Percentiles rank a stretch among this genome's conserved stretches.
These are phyloP conservation scores for Schizaphis graminum DNA, from an alignment of 2,888 invertebrate species.

Conservation along the genomic window DNA sequence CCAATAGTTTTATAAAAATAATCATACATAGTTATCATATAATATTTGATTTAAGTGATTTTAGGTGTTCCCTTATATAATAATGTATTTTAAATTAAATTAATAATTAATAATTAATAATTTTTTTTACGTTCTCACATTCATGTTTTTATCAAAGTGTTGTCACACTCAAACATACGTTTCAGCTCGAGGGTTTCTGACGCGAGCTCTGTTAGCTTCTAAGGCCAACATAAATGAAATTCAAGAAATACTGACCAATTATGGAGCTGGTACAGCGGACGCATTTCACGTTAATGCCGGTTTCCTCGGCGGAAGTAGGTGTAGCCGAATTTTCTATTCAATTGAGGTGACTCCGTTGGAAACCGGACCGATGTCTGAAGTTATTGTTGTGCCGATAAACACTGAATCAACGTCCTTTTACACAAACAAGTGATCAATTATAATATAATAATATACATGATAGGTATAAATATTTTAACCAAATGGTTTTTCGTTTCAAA, in stretches of 20 bases:
- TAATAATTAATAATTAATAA: too few relatives aligned
- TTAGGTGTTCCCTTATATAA: neutral
- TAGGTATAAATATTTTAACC: neutral
- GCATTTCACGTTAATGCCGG: constrained; percentile 89
- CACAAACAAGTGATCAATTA: constrained; percentile 79
- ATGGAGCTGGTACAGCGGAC: constrained; percentile 84
- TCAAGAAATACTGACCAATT: constrained; percentile 80
- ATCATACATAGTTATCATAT: neutral
- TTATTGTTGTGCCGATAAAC: constrained; percentile 76
- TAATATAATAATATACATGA: neutral
- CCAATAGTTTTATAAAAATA: neutral
- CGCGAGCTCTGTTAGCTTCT: constrained; percentile 81
- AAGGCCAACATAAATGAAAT: constrained; percentile 76
- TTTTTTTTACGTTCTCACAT: neutral
- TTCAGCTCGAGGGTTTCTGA: constrained; percentile 84
- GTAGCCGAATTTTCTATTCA: constrained; percentile 81
- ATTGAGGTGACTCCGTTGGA: constrained; percentile 83
- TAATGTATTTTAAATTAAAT: neutral
- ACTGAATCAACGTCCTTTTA: constrained; percentile 80
- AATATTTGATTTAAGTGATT: neutral
- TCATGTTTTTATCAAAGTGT: neutral
- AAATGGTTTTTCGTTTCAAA: neutral
- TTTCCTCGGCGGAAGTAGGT: constrained; percentile 78
- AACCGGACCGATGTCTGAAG: constrained; percentile 74
- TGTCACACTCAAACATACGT: constrained; percentile 65